phyloP scores from a whole-genome alignment of 2,113 vertebrate species.

The Gobiocypris rarus region DNA sequence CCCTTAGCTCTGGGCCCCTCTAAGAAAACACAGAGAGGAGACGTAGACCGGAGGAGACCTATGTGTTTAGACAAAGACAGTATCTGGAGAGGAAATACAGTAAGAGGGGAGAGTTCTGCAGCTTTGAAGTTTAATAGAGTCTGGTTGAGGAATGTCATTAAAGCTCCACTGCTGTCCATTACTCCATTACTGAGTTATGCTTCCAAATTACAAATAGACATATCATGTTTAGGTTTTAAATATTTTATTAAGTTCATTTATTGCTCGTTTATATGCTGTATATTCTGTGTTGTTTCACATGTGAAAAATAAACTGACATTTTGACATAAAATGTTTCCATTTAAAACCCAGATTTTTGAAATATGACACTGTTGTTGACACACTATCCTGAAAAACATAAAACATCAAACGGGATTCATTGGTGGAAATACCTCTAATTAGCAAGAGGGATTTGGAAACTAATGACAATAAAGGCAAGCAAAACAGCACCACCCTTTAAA shows the following conservation, averaged over 20 bases:
- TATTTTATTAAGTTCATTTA: background rate
- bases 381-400: background rate
- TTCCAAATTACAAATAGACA: background rate
- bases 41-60: background rate
- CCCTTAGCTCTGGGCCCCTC: conserved; percentile 25
- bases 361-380: background rate
- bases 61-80: conserved; percentile 25
- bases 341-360: background rate
- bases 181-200: background rate
- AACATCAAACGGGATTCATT: conserved; percentile 14
- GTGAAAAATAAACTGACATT: background rate
- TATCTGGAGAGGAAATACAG: conserved; percentile 37
- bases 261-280: background rate
- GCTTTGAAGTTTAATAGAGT: conserved; percentile 36
- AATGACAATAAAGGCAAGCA: conserved; percentile 10
- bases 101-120: background rate
- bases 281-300: background rate
- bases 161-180: background rate
- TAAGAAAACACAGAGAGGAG: conserved; percentile 50
- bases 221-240: background rate
- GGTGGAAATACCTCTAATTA: conserved; percentile 34
- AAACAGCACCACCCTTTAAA: background rate
- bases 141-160: conserved; percentile 7
- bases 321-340: background rate
- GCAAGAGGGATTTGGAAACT: conserved; percentile 11